These are phyloP conservation scores for Brachyopa scutellaris DNA, from an alignment of 2,888 invertebrate genomes.

Conservation along the genomic window DNA sequence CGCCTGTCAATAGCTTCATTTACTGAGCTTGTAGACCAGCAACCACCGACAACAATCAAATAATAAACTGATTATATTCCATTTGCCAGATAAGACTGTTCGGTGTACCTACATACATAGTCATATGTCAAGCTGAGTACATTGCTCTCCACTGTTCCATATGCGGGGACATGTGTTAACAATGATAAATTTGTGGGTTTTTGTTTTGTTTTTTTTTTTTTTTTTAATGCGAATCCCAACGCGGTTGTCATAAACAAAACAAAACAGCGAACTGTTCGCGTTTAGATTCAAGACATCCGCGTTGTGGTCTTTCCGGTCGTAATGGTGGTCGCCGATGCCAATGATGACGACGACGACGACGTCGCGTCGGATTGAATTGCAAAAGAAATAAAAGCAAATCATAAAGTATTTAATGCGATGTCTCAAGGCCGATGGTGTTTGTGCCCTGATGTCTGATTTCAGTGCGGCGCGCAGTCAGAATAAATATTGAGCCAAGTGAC, in stretches of 20 bases:
- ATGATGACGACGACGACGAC: slow-evolving; percentile 9
- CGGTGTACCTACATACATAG: background rate
- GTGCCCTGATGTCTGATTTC: slow-evolving; percentile 13
- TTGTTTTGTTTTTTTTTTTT: slow-evolving; percentile 51
- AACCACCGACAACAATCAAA: slow-evolving; percentile 25
- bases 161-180: slow-evolving; percentile 59
- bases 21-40: slow-evolving; percentile 40
- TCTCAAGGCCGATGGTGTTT: slow-evolving; percentile 63
- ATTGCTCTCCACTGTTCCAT: slow-evolving; percentile 23
- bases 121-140: slow-evolving; percentile 30
- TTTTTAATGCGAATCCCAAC: slow-evolving; percentile 29
- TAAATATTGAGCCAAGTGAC: slow-evolving; percentile 66
- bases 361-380: slow-evolving; percentile 23
- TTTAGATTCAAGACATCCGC: slow-evolving; percentile 64
- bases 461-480: slow-evolving; percentile 39
- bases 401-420: slow-evolving; percentile 60
- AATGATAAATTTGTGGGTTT: slow-evolving; percentile 52
- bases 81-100: slow-evolving; percentile 47
- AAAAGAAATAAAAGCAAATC: slow-evolving; percentile 58
- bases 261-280: slow-evolving; percentile 27
- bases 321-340: slow-evolving; percentile 2
- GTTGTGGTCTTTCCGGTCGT: slow-evolving; percentile 62
- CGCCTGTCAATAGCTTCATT: slow-evolving; percentile 22
- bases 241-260: slow-evolving; percentile 56
- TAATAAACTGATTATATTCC: slow-evolving; percentile 70